Percentiles rank a stretch among this genome's conserved stretches.
phyloP scores from a whole-genome alignment of 37 sponge, comb jelly and placozoan species.

The Halisarca cf. caerulea region DNA sequence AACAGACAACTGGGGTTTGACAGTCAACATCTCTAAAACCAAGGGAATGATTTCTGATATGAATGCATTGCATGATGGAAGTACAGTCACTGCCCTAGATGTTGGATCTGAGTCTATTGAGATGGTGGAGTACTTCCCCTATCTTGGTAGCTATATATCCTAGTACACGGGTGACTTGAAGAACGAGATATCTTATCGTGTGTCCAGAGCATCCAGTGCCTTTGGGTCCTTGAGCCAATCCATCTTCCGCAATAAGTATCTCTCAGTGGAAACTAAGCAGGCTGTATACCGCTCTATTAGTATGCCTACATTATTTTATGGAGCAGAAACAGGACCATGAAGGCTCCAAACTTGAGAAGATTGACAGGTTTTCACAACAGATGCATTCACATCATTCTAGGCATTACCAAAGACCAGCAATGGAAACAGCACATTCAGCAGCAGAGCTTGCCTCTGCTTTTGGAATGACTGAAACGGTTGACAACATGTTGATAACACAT shows the following conservation, averaged over 20 bases:
- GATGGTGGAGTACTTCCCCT: not conserved
- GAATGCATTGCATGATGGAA: too few relatives aligned
- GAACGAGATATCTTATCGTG: too few relatives aligned
- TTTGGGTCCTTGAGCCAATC: constrained; percentile 5
- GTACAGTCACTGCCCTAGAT: not conserved
- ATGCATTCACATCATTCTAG: not conserved
- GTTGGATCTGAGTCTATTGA: not conserved
- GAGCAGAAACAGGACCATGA: not conserved
- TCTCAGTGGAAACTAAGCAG: constrained; percentile 9
- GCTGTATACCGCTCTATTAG: not conserved
- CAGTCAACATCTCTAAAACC: constrained; percentile 29
- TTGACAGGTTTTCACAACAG: not conserved
- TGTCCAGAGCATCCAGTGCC: constrained; percentile 13
- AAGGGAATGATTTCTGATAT: not conserved
- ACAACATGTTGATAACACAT: not conserved
- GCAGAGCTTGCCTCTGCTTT: not conserved
- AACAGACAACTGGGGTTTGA: constrained; percentile 30
- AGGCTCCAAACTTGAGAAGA: not conserved
- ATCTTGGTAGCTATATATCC: not conserved
- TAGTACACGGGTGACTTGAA: not conserved
- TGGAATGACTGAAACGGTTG: not conserved
- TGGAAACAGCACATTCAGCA: not conserved
- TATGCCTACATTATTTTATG: constrained; percentile 2
- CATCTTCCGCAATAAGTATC: not conserved
- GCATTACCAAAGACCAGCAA: constrained; percentile 23